Conservation (phyloP, 2,797 vertebrate species). For the Iguana delicatissima region DNA sequence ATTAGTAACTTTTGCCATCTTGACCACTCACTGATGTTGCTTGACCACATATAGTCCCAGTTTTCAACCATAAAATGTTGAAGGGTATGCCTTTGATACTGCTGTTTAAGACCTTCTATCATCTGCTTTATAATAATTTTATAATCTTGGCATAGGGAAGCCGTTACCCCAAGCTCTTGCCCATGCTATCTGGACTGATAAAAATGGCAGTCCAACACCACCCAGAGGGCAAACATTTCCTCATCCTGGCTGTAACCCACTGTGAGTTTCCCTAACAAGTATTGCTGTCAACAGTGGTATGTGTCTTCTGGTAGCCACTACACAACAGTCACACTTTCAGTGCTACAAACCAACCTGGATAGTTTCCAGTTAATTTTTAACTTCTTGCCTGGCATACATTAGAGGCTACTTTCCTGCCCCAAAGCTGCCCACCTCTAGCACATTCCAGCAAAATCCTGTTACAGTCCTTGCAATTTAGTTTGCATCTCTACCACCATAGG, state of each 20-base stretch:
- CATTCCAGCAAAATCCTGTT: slow-evolving; percentile 77
- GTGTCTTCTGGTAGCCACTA: slow-evolving; percentile 55
- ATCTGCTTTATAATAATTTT: background rate
- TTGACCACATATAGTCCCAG: too few relatives aligned
- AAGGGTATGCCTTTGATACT: background rate
- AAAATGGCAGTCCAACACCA: background rate
- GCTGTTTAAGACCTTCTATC: background rate
- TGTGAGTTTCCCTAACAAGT: background rate
- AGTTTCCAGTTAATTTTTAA: slow-evolving; percentile 75
- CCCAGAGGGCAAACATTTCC: background rate
- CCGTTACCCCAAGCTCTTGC: background rate
- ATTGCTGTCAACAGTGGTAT: slow-evolving; percentile 18
- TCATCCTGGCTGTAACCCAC: background rate
- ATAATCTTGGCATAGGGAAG: background rate
- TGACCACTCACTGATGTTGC: too few relatives aligned
- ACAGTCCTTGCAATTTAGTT: slow-evolving; percentile 50
- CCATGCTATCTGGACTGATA: background rate
- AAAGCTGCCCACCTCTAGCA: slow-evolving; percentile 65
- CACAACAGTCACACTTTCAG: slow-evolving; percentile 55
- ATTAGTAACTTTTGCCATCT: too few relatives aligned
- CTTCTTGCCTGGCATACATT: slow-evolving; percentile 48
- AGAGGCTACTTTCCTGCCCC: slow-evolving; percentile 58
- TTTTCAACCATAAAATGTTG: too few relatives aligned
- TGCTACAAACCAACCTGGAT: slow-evolving; percentile 56
- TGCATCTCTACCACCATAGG: slow-evolving; percentile 57